A percentile compares a stretch with the other conserved stretches of the same genome.
Conservation (phyloP, 2,888 invertebrate genomes). For the Tetrapedia diversipes region DNA sequence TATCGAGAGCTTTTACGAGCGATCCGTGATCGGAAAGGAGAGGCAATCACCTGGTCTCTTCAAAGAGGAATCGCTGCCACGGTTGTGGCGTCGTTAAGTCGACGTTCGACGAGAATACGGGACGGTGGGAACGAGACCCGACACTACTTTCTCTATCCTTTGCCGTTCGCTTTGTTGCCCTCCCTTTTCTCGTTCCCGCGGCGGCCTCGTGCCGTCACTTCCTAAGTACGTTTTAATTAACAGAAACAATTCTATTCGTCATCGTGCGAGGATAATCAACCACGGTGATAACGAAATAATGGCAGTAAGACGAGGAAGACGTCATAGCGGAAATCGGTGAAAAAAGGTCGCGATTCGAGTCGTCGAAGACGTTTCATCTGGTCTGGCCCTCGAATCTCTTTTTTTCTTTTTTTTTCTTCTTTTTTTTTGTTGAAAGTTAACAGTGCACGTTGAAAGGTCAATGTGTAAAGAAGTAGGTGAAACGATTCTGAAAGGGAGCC, state of each 20-base stretch:
- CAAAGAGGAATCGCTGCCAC: constrained; percentile 62
- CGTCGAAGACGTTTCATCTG: no score
- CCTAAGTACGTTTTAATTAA: constrained; percentile 76
- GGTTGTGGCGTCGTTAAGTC: constrained; percentile 70
- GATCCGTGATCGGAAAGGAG: constrained; percentile 69
- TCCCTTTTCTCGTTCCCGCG: not conserved
- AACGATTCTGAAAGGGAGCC: constrained; percentile 29
- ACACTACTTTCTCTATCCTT: constrained; percentile 40
- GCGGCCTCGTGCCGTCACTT: constrained; percentile 21
- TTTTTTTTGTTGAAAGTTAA: constrained; percentile 60
- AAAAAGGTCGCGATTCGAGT: constrained; percentile 43
- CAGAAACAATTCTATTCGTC: constrained; percentile 68
- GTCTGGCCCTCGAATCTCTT: constrained; percentile 9
- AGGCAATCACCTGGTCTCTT: constrained; percentile 66
- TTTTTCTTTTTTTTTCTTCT: not conserved
- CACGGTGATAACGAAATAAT: constrained; percentile 67
- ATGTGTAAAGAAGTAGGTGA: not conserved
- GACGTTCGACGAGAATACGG: constrained; percentile 64
- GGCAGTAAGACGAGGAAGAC: constrained; percentile 5
- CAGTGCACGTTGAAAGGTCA: constrained; percentile 43
- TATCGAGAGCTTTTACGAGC: constrained; percentile 70
- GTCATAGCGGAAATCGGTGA: constrained; percentile 28
- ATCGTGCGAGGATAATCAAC: constrained; percentile 65
- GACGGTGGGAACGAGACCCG: constrained; percentile 69
- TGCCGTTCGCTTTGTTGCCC: constrained; percentile 12